Base-by-base conservation (phyloP, 2,113 vertebrate genomes). In the Alaudala cheleensis region DNA sequence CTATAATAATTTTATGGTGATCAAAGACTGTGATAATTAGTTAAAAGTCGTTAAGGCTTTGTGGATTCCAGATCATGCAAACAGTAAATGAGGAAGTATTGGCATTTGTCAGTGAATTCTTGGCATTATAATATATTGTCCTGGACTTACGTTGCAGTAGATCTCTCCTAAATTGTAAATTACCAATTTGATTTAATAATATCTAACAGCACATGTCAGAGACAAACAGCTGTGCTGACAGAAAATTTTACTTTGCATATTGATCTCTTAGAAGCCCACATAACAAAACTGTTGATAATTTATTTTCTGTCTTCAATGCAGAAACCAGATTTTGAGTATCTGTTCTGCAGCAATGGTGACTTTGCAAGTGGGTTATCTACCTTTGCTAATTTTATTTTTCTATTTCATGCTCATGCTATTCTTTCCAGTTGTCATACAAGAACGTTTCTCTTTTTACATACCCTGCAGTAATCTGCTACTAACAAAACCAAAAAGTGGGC, bases 391-490 rank as follows among this genome's bases (percentile, higher is more conserved):
- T 65, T 71, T 76, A 60, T 70, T 47, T 33, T 21, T 7, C 9
- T 21, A 33, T 62, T 53, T 50, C 47, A 16, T 37, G 6, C 22
- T 60, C 7, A 7, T 50, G 28, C 29, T 56, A 84, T 88, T 61
- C 34, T 72, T 34, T 91, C 74, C 21, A 29, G 14, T 72, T 95
- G 37, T 87, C 39, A 71, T 47, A 77, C 47, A 86, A 90, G 39
- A 53, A 54, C 20, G 7, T 34, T 94, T 49, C 39, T 25, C 39
- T 95, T 95, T 49, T 37, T 85, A 42, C 34, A 53, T 93, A 5
- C 37, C 80, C 56, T 93, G 33, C 34, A 77, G 79, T 90, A 94
- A 92, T 87, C 69, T 93, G 44, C 81, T 97, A 97, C 92, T 95
- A 95, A 88, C 22, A 80, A 70, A 95, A 23, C n/a, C 57, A 92